phyloP scores from a whole-genome alignment of 2,888 invertebrate species.

The Himalopsyche kuldschensis region DNA sequence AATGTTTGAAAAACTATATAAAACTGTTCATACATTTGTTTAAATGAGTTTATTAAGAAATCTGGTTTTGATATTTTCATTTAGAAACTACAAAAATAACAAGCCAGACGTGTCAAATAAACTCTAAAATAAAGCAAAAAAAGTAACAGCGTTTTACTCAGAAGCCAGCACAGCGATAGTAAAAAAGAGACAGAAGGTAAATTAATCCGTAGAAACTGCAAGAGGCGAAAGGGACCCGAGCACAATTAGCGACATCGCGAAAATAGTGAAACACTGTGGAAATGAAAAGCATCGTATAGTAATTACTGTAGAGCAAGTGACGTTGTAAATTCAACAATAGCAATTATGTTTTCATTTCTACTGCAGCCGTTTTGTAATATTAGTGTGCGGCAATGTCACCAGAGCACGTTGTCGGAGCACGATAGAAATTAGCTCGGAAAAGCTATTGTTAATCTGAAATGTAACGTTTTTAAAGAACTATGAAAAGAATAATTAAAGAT shows the following conservation, averaged over 20 bases:
- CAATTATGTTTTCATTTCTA: slow-evolving; percentile 1
- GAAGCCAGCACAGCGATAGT: not conserved
- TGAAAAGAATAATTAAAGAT: no score
- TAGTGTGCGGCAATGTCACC: not conserved
- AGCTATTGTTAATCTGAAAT: not conserved
- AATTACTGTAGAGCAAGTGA: slow-evolving; percentile 3
- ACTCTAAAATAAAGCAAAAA: not conserved
- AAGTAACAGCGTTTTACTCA: not conserved
- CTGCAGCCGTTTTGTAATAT: not conserved
- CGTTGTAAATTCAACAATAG: not conserved
- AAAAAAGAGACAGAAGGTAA: not conserved
- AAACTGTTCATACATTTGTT: no score
- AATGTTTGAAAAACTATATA: no score
- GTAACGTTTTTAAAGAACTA: no score
- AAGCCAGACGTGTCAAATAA: not conserved
- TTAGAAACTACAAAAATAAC: not conserved
- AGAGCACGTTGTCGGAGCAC: not conserved
- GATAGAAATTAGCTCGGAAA: not conserved
- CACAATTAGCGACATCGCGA: not conserved
- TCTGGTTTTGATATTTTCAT: no score
- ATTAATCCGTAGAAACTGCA: not conserved
- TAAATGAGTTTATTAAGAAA: no score
- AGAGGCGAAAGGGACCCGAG: not conserved
- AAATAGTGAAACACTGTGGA: not conserved
- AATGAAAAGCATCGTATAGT: slow-evolving; percentile 3